phyloP scores from a whole-genome alignment of 1,140 invertebrate species.

The Aphidius gifuensis region DNA sequence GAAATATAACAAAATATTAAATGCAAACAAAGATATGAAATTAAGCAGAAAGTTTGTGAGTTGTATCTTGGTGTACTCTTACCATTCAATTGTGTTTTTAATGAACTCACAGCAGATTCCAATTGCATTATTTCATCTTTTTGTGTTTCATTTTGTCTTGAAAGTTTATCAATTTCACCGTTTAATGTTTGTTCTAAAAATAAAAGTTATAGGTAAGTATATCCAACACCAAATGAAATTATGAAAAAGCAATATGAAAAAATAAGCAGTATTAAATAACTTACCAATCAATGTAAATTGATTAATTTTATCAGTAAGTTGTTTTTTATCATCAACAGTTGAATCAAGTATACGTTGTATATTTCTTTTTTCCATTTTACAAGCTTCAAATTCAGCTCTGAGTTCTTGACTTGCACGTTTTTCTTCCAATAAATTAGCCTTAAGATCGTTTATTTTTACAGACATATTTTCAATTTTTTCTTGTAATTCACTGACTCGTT shows the following conservation, averaged over 20 bases:
- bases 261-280: constrained; percentile 19
- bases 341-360: constrained; percentile 60
- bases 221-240: neutral
- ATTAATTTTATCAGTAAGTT: constrained; percentile 54
- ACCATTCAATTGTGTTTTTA: constrained; percentile 29
- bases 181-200: constrained; percentile 55
- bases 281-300: constrained; percentile 54
- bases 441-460: constrained; percentile 52
- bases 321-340: constrained; percentile 60
- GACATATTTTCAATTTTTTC: constrained; percentile 53
- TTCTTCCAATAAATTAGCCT: constrained; percentile 52
- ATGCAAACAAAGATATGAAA: neutral
- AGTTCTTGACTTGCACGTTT: constrained; percentile 53
- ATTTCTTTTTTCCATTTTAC: constrained; percentile 53
- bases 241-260: neutral
- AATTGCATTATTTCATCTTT: constrained; percentile 52
- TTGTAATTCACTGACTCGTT: constrained; percentile 45
- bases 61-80: neutral
- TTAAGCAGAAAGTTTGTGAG: constrained; percentile 23
- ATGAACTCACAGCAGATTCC: constrained; percentile 38
- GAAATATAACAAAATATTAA: neutral
- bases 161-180: constrained; percentile 52
- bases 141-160: constrained; percentile 42
- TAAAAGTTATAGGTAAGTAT: constrained; percentile 11
- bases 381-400: constrained; percentile 53